These are phyloP conservation scores for Cremastinae sp. DNA, from an alignment of 2,888 invertebrate genomes.

Conservation along the genomic window DNA sequence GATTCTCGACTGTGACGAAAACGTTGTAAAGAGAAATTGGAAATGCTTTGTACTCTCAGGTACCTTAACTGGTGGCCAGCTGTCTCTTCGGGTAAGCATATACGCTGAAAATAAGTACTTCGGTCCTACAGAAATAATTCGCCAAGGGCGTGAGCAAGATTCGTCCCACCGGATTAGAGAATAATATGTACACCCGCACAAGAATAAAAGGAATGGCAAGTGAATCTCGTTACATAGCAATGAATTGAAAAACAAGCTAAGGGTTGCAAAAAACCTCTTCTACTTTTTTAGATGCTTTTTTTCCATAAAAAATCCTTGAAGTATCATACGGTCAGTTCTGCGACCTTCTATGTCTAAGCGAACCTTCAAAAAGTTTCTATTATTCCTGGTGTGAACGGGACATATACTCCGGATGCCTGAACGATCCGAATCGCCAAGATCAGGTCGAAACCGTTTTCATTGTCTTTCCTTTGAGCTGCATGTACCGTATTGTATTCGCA, in stretches of 20 bases:
- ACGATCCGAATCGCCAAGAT: slow-evolving; percentile 56
- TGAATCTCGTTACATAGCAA: slow-evolving; percentile 34
- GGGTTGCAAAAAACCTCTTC: not conserved
- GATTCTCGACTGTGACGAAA: no score
- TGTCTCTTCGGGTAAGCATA: slow-evolving; percentile 3
- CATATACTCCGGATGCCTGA: slow-evolving; percentile 39
- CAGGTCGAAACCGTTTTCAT: slow-evolving; percentile 43
- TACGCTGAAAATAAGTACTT: not conserved
- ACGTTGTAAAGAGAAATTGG: no score
- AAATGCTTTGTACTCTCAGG: slow-evolving; percentile 1
- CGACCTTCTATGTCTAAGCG: not conserved
- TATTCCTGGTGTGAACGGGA: slow-evolving; percentile 53
- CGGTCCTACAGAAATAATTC: slow-evolving; percentile 21
- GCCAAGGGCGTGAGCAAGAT: slow-evolving; percentile 21
- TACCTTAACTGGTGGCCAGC: slow-evolving; percentile 17
- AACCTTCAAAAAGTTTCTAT: slow-evolving; percentile 39
- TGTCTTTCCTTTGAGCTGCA: slow-evolving; percentile 44
- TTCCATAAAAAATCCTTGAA: slow-evolving; percentile 2
- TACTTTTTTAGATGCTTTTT: not conserved
- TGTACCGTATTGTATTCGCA: slow-evolving; percentile 47
- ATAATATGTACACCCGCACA: slow-evolving; percentile 12
- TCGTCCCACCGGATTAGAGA: slow-evolving; percentile 32
- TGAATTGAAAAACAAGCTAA: slow-evolving; percentile 34
- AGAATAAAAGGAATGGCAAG: not conserved
- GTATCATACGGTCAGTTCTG: slow-evolving; percentile 20